These are phyloP conservation scores for Ametastegia equiseti DNA, from an alignment of 2,888 invertebrate species.

Conservation along the genomic window DNA sequence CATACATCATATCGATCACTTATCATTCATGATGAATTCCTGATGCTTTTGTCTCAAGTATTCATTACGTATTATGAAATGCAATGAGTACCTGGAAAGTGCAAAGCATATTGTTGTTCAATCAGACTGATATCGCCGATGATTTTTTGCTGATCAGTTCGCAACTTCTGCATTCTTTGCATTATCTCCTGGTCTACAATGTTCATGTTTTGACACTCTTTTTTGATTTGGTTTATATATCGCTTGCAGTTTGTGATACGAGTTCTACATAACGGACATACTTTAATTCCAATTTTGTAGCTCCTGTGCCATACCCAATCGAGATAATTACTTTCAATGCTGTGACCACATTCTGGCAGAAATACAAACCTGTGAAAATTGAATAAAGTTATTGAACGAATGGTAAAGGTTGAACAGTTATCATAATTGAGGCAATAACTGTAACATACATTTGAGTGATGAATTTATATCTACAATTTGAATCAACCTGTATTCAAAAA, in stretches of 20 bases:
- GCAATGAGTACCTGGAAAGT: constrained; percentile 23
- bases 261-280: constrained; percentile 81
- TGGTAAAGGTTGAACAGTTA: not conserved
- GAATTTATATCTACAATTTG: not conserved
- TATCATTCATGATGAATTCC: not conserved
- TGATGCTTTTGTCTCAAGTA: not conserved
- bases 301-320: constrained; percentile 68
- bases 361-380: constrained; percentile 76
- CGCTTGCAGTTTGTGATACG: constrained; percentile 80
- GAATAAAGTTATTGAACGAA: not conserved
- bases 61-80: not conserved
- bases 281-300: constrained; percentile 67
- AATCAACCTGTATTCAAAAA: not conserved
- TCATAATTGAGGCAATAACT: not conserved
- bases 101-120: not conserved
- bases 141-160: not conserved
- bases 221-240: constrained; percentile 78
- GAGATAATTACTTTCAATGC: constrained; percentile 76
- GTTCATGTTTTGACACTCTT: constrained; percentile 3
- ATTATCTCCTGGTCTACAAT: not conserved
- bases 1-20: not conserved
- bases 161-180: not conserved
- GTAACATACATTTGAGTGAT: not conserved
- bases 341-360: constrained; percentile 78
- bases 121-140: not conserved